Conservation (phyloP, 2,888 invertebrate genomes). For the Lepidocyrtoides sp. region DNA sequence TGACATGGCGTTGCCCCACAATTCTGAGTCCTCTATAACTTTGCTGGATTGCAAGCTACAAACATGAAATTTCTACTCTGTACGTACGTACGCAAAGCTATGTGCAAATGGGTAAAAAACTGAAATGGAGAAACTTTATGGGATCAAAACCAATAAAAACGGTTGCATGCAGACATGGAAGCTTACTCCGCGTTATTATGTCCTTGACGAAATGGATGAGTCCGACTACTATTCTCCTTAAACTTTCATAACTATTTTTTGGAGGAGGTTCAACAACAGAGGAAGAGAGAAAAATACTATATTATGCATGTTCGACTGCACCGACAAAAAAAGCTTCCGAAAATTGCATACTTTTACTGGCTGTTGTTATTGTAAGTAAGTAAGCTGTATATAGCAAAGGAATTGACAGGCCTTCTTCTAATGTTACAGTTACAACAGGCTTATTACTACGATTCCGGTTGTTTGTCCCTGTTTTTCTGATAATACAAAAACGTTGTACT, state of each 20-base stretch:
- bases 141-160: conserved; percentile 14
- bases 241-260: conserved; percentile 23
- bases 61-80: not conserved
- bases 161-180: not conserved
- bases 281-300: not conserved
- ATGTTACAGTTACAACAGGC: too few relatives aligned
- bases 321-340: not conserved
- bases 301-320: not conserved
- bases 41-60: not conserved
- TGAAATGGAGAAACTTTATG: not conserved
- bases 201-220: conserved; percentile 38
- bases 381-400: too few relatives aligned
- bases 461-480: not conserved
- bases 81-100: not conserved
- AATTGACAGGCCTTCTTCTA: not conserved
- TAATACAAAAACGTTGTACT: not conserved
- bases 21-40: too few relatives aligned
- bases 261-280: not conserved
- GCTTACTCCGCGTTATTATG: conserved; percentile 4
- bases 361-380: too few relatives aligned
- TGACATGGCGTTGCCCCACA: too few relatives aligned
- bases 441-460: not conserved
- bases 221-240: not conserved
- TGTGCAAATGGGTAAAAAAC: not conserved
- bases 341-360: too few relatives aligned